A percentile compares a stretch with the other conserved stretches of the same genome.
phyloP scores from a whole-genome alignment of 2,797 vertebrate genomes.

The Falco novaeseelandiae region DNA sequence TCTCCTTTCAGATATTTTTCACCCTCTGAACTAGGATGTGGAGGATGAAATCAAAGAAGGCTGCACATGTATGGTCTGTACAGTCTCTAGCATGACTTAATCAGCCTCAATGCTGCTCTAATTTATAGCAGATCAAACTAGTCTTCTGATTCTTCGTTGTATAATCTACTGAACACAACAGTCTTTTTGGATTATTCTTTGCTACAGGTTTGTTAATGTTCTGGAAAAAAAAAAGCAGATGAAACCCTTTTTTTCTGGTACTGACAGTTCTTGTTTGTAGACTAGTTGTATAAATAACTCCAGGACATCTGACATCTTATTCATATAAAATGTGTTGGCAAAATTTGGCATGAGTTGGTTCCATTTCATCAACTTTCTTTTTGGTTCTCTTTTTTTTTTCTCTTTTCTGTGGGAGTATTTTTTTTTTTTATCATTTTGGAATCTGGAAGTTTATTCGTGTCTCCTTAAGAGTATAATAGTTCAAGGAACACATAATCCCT shows the following conservation, averaged over 20 bases:
- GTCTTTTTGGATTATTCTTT: neutral
- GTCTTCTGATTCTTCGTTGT: neutral
- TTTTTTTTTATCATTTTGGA: constrained; percentile 45
- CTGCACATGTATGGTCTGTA: neutral
- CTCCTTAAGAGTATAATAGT: constrained; percentile 29
- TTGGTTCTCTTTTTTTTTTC: neutral
- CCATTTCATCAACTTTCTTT: constrained; percentile 18
- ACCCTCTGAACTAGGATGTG: neutral
- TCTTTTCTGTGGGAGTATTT: neutral
- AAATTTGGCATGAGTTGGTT: constrained; percentile 33
- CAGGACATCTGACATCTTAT: constrained; percentile 33
- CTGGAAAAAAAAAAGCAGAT: constrained; percentile 11
- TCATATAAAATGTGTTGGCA: constrained; percentile 45
- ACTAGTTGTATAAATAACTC: constrained; percentile 45
- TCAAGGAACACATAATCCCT: constrained; percentile 66
- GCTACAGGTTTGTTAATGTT: constrained; percentile 20
- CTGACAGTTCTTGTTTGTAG: constrained; percentile 35
- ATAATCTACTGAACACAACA: neutral
- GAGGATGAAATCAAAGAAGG: neutral
- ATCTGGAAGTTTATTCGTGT: constrained; percentile 55
- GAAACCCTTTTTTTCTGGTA: neutral
- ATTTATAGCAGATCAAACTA: neutral
- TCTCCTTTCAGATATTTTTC: neutral
- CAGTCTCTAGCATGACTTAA: neutral
- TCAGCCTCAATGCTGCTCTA: neutral